These are phyloP conservation scores for Clunio marinus DNA, from an alignment of 2,888 invertebrate genomes.

Conservation along the genomic window DNA sequence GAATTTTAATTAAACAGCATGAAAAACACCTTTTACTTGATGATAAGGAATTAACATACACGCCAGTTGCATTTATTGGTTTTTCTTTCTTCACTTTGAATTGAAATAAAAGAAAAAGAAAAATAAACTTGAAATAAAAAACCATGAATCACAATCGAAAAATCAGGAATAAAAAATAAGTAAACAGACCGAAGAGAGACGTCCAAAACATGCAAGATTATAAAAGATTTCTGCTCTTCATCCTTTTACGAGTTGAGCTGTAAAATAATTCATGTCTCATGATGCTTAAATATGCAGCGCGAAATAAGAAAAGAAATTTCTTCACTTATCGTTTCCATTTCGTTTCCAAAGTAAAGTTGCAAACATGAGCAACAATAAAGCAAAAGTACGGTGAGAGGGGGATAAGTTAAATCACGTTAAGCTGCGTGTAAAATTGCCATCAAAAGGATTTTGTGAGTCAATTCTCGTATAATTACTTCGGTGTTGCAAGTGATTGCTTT, in stretches of 20 bases:
- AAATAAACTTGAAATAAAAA: not conserved
- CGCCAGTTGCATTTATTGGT: too few relatives aligned
- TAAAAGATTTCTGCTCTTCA: conserved; percentile 17
- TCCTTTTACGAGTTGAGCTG: conserved; percentile 39
- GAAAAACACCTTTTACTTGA: conserved; percentile 12
- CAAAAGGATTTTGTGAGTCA: conserved; percentile 36
- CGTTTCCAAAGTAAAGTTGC: not conserved
- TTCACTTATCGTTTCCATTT: conserved; percentile 11
- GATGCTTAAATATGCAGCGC: conserved; percentile 21
- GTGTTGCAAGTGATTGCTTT: conserved; percentile 32
- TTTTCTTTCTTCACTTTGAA: conserved; percentile 9
- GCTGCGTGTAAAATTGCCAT: conserved; percentile 40
- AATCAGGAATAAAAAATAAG: not conserved
- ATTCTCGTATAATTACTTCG: conserved; percentile 35
- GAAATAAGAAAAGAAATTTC: conserved; percentile 36
- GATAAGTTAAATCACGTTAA: conserved; percentile 38
- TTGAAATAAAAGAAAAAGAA: not conserved
- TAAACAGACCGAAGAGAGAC: not conserved
- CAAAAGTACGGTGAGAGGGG: not conserved
- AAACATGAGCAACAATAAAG: not conserved
- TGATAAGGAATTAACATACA: conserved; percentile 17
- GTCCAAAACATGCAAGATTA: conserved; percentile 7
- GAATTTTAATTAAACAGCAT: conserved; percentile 13
- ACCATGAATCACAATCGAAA: conserved; percentile 14
- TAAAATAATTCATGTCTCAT: conserved; percentile 32